Evolutionary conservation across 2,888 invertebrate genomes (phyloP).

Genomic region (Drosophila gaucha): DNA sequence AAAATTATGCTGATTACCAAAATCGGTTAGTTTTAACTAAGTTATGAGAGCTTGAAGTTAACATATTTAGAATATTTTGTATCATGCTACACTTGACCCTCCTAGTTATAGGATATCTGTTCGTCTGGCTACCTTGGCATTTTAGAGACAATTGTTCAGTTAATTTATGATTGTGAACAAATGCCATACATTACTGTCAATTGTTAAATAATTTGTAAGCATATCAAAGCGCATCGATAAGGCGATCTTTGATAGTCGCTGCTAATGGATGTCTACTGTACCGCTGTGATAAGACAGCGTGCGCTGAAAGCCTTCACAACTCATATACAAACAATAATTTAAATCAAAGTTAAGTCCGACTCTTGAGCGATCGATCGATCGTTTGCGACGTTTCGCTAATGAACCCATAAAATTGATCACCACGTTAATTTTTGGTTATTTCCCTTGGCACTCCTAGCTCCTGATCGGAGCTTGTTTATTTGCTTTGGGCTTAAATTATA

Average conservation of each 20-base stretch:
- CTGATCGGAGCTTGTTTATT: conserved; percentile 30
- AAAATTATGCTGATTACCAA: not conserved
- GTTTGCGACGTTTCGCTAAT: conserved; percentile 58
- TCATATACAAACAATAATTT: conserved; percentile 67
- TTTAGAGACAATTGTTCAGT: conserved; percentile 61
- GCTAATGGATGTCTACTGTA: conserved; percentile 52
- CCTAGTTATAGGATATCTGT: not conserved
- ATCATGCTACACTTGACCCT: too few species aligned
- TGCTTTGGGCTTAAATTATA: conserved; percentile 52
- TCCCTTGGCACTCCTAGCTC: not conserved
- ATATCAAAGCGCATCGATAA: conserved; percentile 33
- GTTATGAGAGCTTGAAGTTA: not conserved
- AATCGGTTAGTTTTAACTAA: not conserved
- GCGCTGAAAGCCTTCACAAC: conserved; percentile 26
- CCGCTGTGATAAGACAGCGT: conserved; percentile 26
- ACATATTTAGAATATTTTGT: not conserved
- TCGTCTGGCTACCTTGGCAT: not conserved
- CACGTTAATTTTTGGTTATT: conserved; percentile 62
- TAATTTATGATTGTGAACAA: conserved; percentile 54
- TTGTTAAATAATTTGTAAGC: conserved; percentile 48
- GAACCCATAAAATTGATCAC: conserved; percentile 80
- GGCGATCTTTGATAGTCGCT: conserved; percentile 41
- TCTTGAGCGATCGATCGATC: conserved; percentile 65
- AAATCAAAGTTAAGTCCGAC: conserved; percentile 70
- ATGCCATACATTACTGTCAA: conserved; percentile 72